Base-by-base conservation (phyloP, 2,797 vertebrate genomes). In the Sarcoramphus papa region DNA sequence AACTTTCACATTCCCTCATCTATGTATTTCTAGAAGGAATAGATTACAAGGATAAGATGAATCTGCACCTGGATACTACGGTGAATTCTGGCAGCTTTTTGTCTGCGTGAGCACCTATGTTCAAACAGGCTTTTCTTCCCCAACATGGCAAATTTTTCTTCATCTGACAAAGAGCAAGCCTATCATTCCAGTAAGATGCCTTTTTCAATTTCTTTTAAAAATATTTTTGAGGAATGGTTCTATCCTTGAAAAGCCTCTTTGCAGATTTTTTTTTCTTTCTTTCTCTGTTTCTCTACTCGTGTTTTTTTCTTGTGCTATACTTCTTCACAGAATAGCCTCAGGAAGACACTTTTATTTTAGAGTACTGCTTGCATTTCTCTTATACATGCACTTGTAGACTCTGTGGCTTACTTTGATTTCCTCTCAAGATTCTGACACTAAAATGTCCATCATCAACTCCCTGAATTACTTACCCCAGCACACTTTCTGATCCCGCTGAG, bases 391-490 rank as follows among this genome's bases (percentile, higher is more conserved):
- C 88, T 92, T 94, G 95, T 63, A 95, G 90, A 65, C 85, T 65
- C 54, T 54, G 76, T 43, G 51, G 57, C 85, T 96, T 65, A 12
- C 94, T 96, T 86, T 93, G 94, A 97, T 96, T 94, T 92, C 90
- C 95, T 65, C 90, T 96, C 95, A 90, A 84, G 90, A 95, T 86
- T 93, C 87, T 90, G 93, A 96, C 95, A 97, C 96, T 97, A 92
- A 97, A 95, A 95, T 35, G 90, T 96, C 96, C 94, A 93, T 97
- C 96, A 95, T 9, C 84, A 75, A 19, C 76, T 92, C 87, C 85
- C 50, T 25, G 87, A 85, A 91, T 96, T 76, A 84, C 84, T 92
- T 92, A 92, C 59, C 84, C 95, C 78, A 76, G 92, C 84, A 77
- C 24, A 90, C 72, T 25, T 75, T 72, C 75, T 93, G 79, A 92